Conservation (phyloP, 2,888 invertebrate species). For the Polia nebulosa region DNA sequence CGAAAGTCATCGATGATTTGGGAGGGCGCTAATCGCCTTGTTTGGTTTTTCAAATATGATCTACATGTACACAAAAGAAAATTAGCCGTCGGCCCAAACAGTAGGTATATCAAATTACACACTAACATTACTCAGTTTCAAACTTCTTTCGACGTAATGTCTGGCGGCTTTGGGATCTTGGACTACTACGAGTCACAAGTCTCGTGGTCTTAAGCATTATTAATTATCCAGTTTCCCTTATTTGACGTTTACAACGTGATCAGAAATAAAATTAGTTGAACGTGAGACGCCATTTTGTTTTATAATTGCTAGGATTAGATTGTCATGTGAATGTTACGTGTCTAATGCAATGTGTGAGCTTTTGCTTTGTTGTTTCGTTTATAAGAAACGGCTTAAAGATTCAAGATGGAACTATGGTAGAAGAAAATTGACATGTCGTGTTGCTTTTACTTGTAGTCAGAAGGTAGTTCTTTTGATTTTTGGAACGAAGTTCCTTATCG, state of each 20-base stretch:
- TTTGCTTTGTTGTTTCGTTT: background rate
- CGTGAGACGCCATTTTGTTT: slow-evolving; percentile 35
- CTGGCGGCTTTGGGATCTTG: no score
- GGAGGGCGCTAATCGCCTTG: no score
- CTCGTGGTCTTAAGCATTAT: slow-evolving; percentile 20
- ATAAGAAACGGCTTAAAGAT: background rate
- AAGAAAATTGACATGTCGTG: background rate
- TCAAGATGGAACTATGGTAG: background rate
- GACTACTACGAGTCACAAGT: slow-evolving; percentile 4
- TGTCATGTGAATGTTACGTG: slow-evolving; percentile 3
- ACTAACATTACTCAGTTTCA: no score
- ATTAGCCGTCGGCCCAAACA: no score
- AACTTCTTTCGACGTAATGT: no score
- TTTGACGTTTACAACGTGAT: slow-evolving; percentile 41
- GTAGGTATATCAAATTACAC: no score
- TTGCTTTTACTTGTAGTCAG: background rate
- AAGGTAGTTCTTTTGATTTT: no score
- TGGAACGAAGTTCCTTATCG: no score
- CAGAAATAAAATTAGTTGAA: slow-evolving; percentile 32
- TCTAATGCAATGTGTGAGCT: background rate
- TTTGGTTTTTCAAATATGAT: no score
- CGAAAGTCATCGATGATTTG: no score
- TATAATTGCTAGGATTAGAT: slow-evolving; percentile 9
- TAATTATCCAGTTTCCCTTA: slow-evolving; percentile 53
- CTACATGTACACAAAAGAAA: no score